Base-by-base conservation (phyloP, 2,113 vertebrate genomes). In the Vulpes vulpes region DNA sequence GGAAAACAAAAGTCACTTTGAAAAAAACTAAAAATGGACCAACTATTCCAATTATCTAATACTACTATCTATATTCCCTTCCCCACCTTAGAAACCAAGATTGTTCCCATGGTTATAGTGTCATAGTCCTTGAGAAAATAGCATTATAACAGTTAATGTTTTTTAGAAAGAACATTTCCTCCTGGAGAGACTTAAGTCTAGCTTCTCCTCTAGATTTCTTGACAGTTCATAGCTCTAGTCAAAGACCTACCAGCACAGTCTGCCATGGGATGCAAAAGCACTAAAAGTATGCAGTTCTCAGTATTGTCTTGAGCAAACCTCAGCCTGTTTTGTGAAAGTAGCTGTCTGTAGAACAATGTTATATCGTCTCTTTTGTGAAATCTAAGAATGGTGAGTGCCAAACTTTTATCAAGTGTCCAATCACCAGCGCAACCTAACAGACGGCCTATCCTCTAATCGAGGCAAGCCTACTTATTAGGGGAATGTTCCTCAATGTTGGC, bases 11-110 rank as follows among this genome's bases (percentile, higher is more conserved):
- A 80, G 2, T 27, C 62, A 88, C 11, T 30, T 80, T 32, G 4
- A 64, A 74, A 69, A 95, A 85, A 69, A 38, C 62, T 90, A 71
- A 89, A 92, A 92, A 53, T 15, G 38, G n/a, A 65, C 83, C 38
- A 84, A 49, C 82, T 62, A 49, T 78, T 10, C 49, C 35, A 94
- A 35, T 11, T 27, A 76, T 60, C 38, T 67, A 62, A 43, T 62
- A 74, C 5, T 8, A 80, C 64, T 67, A 67, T 65, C 64, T 65
- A 16, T 65, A 6, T 32, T 30, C 51, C n/a, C n/a, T 1, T 7
- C 11, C 3, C 11, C 9, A 15, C 3, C 23, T 74, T 55, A 17
- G 51, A 74, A 92, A 80, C 20, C 30, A 86, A 49, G 22, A 25
- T 87, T 38, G 8, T 82, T 76, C 27, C 32, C 27, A n/a, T 74